phyloP scores from a whole-genome alignment of 2,113 vertebrate genomes.

The Hyaena hyaena region DNA sequence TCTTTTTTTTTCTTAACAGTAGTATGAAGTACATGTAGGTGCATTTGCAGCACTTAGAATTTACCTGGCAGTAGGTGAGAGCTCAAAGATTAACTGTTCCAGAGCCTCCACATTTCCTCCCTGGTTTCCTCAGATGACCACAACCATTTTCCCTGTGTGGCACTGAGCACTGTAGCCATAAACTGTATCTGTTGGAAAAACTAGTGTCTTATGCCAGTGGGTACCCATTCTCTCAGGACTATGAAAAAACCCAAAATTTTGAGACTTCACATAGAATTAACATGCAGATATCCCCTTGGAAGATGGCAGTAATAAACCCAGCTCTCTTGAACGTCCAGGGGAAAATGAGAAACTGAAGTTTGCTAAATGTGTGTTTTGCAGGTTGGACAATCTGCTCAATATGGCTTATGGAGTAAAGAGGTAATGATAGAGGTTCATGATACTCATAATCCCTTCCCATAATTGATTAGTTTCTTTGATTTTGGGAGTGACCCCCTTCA shows the following conservation, averaged over 20 bases:
- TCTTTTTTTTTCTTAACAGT: background rate
- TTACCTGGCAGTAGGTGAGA: background rate
- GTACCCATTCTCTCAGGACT: conserved; percentile 5
- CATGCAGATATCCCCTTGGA: conserved; percentile 6
- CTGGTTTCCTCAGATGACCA: background rate
- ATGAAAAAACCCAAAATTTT: background rate
- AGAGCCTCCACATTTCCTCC: background rate
- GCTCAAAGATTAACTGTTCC: background rate
- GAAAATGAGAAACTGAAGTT: conserved; percentile 84
- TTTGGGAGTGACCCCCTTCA: conserved; percentile 67
- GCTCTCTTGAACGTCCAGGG: conserved; percentile 72
- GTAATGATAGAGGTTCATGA: conserved; percentile 89
- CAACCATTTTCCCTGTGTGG: background rate
- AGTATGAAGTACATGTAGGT: background rate
- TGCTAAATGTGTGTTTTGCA: conserved; percentile 90
- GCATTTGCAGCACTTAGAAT: background rate
- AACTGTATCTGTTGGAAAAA: background rate
- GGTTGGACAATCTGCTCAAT: conserved; percentile 99
- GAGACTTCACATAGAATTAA: conserved; percentile 24
- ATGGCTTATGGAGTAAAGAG: conserved; percentile 99
- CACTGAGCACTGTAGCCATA: background rate
- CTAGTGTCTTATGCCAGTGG: background rate
- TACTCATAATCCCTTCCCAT: conserved; percentile 62
- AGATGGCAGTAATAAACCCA: conserved; percentile 54
- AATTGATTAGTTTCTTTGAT: conserved; percentile 62